Percentiles rank a stretch among this genome's conserved stretches.
Conservation (phyloP, 2,113 vertebrate species). For the Psephotus haematonotus region DNA sequence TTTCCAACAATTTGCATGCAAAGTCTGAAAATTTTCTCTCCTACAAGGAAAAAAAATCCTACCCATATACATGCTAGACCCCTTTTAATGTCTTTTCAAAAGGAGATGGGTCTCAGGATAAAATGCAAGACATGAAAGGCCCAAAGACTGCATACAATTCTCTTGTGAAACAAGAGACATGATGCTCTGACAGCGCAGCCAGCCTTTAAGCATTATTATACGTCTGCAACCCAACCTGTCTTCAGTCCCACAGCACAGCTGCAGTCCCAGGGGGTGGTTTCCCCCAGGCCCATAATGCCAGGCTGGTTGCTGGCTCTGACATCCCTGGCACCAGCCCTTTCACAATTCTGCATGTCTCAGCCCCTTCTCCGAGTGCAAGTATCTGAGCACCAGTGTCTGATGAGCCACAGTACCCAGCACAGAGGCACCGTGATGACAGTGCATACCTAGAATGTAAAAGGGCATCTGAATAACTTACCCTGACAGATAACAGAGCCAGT, state of each 20-base stretch:
- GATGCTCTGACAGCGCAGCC: background rate
- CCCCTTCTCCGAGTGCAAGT: accelerated
- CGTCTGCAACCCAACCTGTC: background rate
- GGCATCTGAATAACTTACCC: background rate
- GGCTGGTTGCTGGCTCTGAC: background rate
- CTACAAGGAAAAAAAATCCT: background rate
- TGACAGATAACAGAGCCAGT: background rate
- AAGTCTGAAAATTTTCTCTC: background rate
- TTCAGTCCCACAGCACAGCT: background rate
- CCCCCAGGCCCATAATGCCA: background rate
- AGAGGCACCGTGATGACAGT: accelerated
- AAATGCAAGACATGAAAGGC: background rate
- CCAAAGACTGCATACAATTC: background rate
- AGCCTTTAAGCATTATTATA: background rate
- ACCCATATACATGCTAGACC: background rate
- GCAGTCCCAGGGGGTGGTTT: background rate
- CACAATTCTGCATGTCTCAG: accelerated
- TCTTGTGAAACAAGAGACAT: background rate
- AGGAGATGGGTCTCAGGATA: background rate
- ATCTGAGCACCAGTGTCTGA: accelerated
- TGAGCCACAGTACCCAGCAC: background rate
- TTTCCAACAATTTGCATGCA: background rate
- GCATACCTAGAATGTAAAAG: background rate
- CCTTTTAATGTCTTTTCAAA: background rate
- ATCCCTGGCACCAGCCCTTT: background rate